Evolutionary conservation across 2,888 invertebrate species (phyloP).

Genomic region (Panorpa germanica): DNA sequence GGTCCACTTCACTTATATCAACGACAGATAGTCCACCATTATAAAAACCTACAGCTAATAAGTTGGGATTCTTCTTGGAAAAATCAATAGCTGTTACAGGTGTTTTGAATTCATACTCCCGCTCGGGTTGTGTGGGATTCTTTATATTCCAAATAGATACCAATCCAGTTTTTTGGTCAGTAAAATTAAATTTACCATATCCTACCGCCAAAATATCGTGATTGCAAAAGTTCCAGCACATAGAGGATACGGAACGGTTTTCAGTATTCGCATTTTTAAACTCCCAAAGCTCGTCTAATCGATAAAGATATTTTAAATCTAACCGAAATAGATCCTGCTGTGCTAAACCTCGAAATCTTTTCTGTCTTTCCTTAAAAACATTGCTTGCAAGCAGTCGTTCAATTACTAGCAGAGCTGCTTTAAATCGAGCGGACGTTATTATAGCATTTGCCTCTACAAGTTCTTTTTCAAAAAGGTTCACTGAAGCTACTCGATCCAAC

Average conservation of each 20-base stretch:
- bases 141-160: conserved; percentile 65
- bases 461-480: conserved; percentile 12
- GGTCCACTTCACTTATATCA: conserved; percentile 38
- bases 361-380: conserved; percentile 43
- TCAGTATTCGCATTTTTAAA: conserved; percentile 31
- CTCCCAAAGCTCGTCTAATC: conserved; percentile 45
- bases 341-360: conserved; percentile 45
- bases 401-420: conserved; percentile 40
- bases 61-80: conserved; percentile 44
- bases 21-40: conserved; percentile 53
- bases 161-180: conserved; percentile 35
- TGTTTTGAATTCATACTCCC: conserved; percentile 37
- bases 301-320: conserved; percentile 45
- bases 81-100: conserved; percentile 53
- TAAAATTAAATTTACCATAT: conserved; percentile 46
- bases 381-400: conserved; percentile 56
- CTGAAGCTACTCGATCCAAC: conserved; percentile 16
- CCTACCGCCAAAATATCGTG: conserved; percentile 53
- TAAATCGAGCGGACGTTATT: conserved; percentile 27
- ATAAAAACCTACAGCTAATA: conserved; percentile 55
- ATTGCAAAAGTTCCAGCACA: conserved; percentile 49
- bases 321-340: conserved; percentile 39
- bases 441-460: conserved; percentile 13
- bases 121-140: conserved; percentile 60
- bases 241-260: conserved; percentile 35